Percentiles rank a stretch among this genome's conserved stretches.
Conservation (phyloP, 2,113 vertebrate genomes). For the Aegypius monachus region DNA sequence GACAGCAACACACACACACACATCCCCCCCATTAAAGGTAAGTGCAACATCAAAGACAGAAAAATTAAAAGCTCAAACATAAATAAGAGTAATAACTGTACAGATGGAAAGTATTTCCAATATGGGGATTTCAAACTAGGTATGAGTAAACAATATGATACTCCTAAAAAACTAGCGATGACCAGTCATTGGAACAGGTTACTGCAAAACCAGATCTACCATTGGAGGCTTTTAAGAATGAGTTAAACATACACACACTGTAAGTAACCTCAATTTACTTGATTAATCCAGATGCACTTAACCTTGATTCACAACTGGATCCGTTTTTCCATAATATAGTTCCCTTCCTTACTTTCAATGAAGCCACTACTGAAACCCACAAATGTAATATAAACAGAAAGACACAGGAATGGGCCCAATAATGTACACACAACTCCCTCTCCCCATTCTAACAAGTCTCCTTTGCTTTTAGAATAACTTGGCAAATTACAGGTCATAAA, state of each 20-base stretch:
- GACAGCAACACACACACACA: background rate
- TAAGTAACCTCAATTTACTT: background rate
- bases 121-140: background rate
- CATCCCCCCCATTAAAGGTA: background rate
- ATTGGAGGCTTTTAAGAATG: background rate
- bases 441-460: background rate
- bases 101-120: background rate
- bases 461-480: background rate
- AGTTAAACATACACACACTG: accelerated
- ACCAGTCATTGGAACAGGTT: background rate
- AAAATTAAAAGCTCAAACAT: background rate
- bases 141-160: background rate
- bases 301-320: background rate
- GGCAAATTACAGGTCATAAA: background rate
- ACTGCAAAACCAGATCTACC: background rate
- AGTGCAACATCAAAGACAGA: background rate
- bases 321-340: background rate
- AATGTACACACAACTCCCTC: background rate
- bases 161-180: background rate
- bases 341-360: background rate
- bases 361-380: background rate
- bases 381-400: background rate
- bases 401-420: background rate
- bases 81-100: background rate
- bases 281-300: background rate